phyloP scores from a whole-genome alignment of 1,140 invertebrate species.

The Heliconius nattereri region DNA sequence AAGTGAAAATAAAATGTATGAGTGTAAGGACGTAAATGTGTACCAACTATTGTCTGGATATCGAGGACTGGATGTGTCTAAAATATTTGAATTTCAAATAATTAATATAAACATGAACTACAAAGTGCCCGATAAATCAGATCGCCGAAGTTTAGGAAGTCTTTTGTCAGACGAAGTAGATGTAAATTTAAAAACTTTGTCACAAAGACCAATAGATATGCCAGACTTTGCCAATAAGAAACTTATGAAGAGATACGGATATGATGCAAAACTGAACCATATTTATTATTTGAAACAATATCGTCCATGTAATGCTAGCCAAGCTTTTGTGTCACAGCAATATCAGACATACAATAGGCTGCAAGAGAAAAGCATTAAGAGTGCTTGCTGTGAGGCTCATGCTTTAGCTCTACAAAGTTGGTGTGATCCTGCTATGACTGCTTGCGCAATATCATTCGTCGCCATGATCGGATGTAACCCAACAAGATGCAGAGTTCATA shows the following conservation, averaged over 20 bases:
- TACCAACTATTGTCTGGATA: constrained; percentile 83
- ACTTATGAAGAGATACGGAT: constrained; percentile 82
- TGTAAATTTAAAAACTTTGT: constrained; percentile 61
- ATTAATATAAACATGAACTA: constrained; percentile 66
- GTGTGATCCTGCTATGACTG: constrained; percentile 79
- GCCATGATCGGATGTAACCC: constrained; percentile 84
- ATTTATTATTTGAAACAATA: constrained; percentile 85
- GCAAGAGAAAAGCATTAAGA: constrained; percentile 77
- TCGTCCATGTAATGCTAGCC: constrained; percentile 84
- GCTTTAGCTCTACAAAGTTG: constrained; percentile 83
- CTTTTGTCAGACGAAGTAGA: constrained; percentile 65
- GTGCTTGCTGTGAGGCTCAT: constrained; percentile 82
- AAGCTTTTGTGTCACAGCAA: constrained; percentile 77
- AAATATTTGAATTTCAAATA: constrained; percentile 82
- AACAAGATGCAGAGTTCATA: constrained; percentile 82
- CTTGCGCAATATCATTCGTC: constrained; percentile 83
- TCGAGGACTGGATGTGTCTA: constrained; percentile 80
- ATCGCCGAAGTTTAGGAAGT: constrained; percentile 74
- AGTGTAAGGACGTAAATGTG: constrained; percentile 79
- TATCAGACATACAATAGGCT: constrained; percentile 75
- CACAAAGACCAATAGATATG: constrained; percentile 75
- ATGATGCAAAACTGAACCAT: constrained; percentile 83
- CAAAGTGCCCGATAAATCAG: constrained; percentile 61
- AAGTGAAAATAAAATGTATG: constrained; percentile 57
- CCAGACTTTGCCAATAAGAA: constrained; percentile 82